Conservation (phyloP, 2,113 vertebrate species). For the Albula goreensis region DNA sequence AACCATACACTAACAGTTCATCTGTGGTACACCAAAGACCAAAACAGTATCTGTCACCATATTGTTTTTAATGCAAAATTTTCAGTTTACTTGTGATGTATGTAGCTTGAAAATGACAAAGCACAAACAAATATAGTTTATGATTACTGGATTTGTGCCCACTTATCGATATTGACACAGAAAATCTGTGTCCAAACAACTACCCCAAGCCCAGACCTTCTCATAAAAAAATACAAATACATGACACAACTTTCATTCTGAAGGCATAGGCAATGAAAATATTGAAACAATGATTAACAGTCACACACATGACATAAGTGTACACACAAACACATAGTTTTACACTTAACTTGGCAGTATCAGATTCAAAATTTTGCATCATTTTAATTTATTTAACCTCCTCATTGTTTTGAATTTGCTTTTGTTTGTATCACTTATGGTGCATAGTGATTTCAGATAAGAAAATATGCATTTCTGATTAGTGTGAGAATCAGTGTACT, state of each 20-base stretch:
- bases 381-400: neutral
- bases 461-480: neutral
- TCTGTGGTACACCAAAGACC: neutral
- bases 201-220: too few relatives aligned
- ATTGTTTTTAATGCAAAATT: neutral
- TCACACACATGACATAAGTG: neutral
- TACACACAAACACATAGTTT: neutral
- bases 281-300: neutral
- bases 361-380: neutral
- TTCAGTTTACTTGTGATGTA: too few relatives aligned
- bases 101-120: too few relatives aligned
- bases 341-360: neutral
- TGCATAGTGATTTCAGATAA: too few relatives aligned
- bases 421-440: too few relatives aligned
- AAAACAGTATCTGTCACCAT: neutral
- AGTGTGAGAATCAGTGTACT: neutral
- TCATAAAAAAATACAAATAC: too few relatives aligned
- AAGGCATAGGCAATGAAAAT: neutral
- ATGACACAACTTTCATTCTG: neutral
- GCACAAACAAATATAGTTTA: too few relatives aligned
- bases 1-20: neutral
- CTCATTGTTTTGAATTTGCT: too few relatives aligned
- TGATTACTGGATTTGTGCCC: too few relatives aligned
- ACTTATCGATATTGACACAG: too few relatives aligned
- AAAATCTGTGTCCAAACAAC: too few relatives aligned